Evolutionary conservation across 2,113 vertebrate species (phyloP).

Genomic region (Chloroceryle aenea): DNA sequence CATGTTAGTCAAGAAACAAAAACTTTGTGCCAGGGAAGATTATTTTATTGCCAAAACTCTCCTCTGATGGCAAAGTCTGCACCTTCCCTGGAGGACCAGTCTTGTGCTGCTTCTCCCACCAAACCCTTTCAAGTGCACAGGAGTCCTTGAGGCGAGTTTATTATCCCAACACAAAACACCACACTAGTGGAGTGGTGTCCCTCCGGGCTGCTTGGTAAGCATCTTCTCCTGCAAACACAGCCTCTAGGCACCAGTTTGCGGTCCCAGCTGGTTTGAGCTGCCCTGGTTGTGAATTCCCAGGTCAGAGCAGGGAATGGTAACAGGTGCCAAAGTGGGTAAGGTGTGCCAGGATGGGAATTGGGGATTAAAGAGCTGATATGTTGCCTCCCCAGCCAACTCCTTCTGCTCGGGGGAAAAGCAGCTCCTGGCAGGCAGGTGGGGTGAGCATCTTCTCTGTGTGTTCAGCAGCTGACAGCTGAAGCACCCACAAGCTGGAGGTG

Average conservation of each 20-base stretch:
- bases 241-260: neutral
- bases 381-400: neutral
- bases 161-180: neutral
- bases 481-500: neutral
- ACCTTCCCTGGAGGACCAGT: neutral
- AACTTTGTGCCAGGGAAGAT: neutral
- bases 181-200: neutral
- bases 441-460: neutral
- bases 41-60: neutral
- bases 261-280: neutral
- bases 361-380: neutral
- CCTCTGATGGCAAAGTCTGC: neutral
- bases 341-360: neutral
- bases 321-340: fast-evolving
- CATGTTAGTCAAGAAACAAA: neutral
- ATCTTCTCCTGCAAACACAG: neutral
- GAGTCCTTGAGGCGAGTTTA: neutral
- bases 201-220: neutral
- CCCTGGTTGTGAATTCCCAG: neutral
- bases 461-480: neutral
- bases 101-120: neutral
- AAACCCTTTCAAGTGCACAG: neutral
- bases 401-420: neutral
- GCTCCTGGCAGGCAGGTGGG: neutral
- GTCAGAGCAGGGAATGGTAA: fast-evolving